Percentiles rank a stretch among this genome's conserved stretches.
phyloP scores from a whole-genome alignment of 2,797 vertebrate genomes.

The Aselliscus stoliczkanus region DNA sequence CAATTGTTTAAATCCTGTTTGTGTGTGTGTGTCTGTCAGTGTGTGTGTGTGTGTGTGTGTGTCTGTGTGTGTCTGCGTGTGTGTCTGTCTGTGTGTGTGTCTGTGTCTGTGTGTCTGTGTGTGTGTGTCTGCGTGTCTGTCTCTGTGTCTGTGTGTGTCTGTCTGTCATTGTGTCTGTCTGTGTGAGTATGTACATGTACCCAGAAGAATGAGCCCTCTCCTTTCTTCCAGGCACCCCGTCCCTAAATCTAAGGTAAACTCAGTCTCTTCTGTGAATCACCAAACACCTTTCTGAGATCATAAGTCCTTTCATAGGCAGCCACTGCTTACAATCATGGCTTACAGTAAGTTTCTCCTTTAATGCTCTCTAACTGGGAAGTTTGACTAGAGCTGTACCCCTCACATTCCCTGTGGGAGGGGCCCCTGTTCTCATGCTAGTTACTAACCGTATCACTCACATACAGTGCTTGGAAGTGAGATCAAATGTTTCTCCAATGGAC shows the following conservation, averaged over 20 bases:
- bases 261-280: neutral
- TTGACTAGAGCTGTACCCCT: fast-evolving
- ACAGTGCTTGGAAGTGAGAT: fast-evolving
- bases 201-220: neutral
- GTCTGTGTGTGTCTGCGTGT: too few species aligned
- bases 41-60: too few species aligned
- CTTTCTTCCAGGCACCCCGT: neutral
- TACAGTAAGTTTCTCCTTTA: too few species aligned
- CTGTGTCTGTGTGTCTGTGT: too few species aligned
- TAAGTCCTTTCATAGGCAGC: neutral
- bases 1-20: neutral
- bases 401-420: neutral
- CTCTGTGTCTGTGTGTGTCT: neutral
- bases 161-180: neutral
- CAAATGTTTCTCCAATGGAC: neutral
- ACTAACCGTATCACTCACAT: fast-evolving
- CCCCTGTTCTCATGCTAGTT: neutral
- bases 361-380: neutral
- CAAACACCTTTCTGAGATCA: neutral
- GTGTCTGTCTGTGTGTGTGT: neutral
- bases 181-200: too few species aligned
- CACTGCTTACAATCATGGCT: neutral
- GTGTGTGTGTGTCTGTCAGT: neutral
- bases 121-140: too few species aligned
- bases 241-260: neutral